A percentile compares a stretch with the other conserved stretches of the same genome.
Conservation (phyloP, 2,113 vertebrate genomes). For the Uropsilus gracilis region DNA sequence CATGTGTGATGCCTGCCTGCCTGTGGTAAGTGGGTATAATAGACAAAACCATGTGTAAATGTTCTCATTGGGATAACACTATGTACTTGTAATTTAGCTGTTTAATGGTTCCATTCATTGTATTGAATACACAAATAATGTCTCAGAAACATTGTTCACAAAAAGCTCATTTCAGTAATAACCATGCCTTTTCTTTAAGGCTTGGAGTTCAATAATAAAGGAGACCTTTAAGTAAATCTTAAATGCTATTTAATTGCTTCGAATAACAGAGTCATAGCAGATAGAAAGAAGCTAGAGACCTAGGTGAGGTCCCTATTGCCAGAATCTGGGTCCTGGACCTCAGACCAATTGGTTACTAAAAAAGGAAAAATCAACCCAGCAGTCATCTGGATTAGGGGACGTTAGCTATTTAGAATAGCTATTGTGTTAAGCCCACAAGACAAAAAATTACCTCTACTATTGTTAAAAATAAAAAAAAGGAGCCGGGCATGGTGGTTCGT, state of each 20-base stretch:
- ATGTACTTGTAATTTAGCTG: neutral
- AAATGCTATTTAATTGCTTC: neutral
- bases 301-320: neutral
- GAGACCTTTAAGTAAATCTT: neutral
- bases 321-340: neutral
- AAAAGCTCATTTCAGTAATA: neutral
- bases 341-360: neutral
- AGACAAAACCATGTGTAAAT: neutral
- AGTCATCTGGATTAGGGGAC: neutral
- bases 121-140: neutral
- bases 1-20: neutral
- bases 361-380: neutral
- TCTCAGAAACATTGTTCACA: neutral
- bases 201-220: neutral
- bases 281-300: neutral
- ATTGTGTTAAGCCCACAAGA: no score
- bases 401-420: neutral
- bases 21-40: neutral
- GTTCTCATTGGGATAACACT: neutral
- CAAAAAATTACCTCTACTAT: no score
- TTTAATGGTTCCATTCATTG: slow-evolving; percentile 11
- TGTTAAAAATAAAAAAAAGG: neutral
- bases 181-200: neutral
- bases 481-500: no score
- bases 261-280: neutral